Conservation (phyloP, 2,113 vertebrate genomes). For the Pteruthius melanotis region DNA sequence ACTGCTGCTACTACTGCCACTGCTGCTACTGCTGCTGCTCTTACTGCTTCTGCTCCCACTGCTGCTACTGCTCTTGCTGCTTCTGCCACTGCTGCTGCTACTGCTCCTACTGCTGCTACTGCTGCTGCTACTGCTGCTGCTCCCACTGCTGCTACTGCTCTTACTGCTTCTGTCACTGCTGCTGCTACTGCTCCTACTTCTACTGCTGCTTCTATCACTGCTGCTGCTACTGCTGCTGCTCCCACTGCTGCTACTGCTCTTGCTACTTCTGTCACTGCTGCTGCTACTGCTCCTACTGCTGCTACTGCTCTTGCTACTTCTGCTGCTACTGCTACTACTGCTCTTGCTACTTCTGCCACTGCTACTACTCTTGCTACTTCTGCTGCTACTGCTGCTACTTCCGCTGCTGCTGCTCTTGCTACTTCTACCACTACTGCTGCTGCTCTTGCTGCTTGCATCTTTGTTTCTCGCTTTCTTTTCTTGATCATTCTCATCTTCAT, state of each 20-base stretch:
- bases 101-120: accelerated
- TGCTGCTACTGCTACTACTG: accelerated
- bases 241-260: accelerated
- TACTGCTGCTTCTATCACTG: accelerated
- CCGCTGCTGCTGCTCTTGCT: accelerated
- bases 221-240: accelerated
- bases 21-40: accelerated
- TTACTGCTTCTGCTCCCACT: accelerated
- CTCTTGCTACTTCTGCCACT: accelerated
- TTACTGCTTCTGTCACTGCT: accelerated
- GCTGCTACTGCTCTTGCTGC: accelerated
- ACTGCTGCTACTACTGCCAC: neutral
- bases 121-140: accelerated
- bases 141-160: accelerated
- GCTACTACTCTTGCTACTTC: accelerated
- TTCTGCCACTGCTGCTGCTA: accelerated
- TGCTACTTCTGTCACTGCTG: accelerated
- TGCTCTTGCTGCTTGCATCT: neutral
- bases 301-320: accelerated
- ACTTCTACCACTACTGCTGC: neutral
- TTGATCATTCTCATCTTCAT: neutral
- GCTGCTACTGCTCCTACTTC: accelerated
- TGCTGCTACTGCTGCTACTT: accelerated
- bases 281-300: accelerated
- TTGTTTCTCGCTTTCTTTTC: neutral